Evolutionary conservation across 2,113 vertebrate species (phyloP), one percentile per base, ranked within the genome.

Genomic region (Pycnonotus jocosus): DNA sequence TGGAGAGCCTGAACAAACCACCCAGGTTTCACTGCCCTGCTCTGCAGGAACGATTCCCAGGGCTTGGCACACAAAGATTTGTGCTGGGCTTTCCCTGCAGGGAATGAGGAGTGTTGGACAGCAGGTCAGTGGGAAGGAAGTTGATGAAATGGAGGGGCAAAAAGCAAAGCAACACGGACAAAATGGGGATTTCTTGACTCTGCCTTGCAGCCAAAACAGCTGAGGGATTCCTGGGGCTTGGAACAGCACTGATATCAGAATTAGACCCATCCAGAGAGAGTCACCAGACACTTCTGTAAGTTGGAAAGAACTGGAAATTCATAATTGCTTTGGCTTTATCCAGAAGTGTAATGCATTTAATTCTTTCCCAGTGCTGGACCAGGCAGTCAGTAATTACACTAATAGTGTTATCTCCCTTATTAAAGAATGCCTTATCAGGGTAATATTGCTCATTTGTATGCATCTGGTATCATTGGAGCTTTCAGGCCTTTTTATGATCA

Each of bases 1-100:
- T 18, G 10, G 33, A 30, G n/a, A 40, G 48, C 19, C 70, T 21
- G 57, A 71, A 14, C 48, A 51, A 45, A 28, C 11, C 53, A 2
- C 23, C 38, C 20, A 12, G 60, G 12, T 12, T 3, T 47, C 0
- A 0, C 48, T 60, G 47, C 45, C 53, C 27, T 16, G 5, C 7
- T 76, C n/a, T 33, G n/a, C 35, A 31, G 64, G 30, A 70, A 27
- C 5, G 12, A 69, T 42, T 60, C 61, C 30, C 21, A 38, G 38
- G 38, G 38, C 38, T 38, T 38, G 38, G 8, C 38, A 38, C 38
- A 9, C 38, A 8, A 38, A 9, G 9, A 38, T 38, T 11, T 38
- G 38, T 38, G 38, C 38, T n/a, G n/a, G 47, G 30, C 24, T 64
- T 62, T 23, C 24, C n/a, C 28, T 64, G 70, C 45, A 48, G 20